phyloP scores from a whole-genome alignment of 2,113 vertebrate genomes.

The Tor tambroides region DNA sequence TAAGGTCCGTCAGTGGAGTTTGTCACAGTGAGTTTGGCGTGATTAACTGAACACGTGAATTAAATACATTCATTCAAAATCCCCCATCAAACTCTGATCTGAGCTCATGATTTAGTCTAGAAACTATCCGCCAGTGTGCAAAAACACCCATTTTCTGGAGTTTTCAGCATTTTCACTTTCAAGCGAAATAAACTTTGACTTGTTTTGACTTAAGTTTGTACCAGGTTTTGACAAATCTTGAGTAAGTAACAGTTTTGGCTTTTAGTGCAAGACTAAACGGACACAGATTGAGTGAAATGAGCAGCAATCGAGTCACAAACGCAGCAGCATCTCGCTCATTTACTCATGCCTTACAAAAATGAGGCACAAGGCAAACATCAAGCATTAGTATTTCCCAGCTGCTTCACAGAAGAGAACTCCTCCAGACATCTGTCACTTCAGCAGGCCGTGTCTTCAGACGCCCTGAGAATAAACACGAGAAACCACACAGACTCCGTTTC shows the following conservation, averaged over 20 bases:
- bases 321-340: neutral
- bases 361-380: neutral
- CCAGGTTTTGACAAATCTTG: neutral
- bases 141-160: neutral
- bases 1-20: neutral
- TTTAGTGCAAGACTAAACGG: neutral
- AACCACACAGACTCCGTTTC: neutral
- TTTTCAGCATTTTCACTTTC: neutral
- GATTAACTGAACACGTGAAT: neutral
- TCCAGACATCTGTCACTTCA: neutral
- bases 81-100: neutral
- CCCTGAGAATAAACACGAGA: neutral
- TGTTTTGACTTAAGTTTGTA: neutral
- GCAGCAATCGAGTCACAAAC: neutral
- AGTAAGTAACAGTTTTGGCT: neutral
- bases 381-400: neutral
- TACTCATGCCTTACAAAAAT: neutral
- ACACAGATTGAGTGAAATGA: neutral
- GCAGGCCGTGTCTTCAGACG: conserved; percentile 5
- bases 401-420: neutral
- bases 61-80: conserved; percentile 21
- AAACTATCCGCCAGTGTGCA: neutral
- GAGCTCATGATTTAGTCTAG: neutral
- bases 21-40: conserved; percentile 26
- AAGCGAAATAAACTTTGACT: neutral